Evolutionary conservation across 2,113 vertebrate genomes (phyloP).

Genomic region (Platycercus adscitus): DNA sequence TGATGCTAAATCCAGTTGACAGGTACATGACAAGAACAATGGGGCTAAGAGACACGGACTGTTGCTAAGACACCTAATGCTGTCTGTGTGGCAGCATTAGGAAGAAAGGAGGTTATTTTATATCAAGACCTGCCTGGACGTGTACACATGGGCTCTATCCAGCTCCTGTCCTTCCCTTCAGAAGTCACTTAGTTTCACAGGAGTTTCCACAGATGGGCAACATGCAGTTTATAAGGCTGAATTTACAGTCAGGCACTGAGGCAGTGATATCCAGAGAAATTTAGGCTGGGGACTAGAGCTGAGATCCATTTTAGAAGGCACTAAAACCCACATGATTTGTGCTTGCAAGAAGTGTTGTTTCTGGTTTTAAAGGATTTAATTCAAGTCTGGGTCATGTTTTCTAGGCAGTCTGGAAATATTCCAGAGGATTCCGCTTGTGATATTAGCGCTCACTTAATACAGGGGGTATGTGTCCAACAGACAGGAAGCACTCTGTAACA

Average conservation of each 20-base stretch:
- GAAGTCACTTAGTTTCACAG: not conserved
- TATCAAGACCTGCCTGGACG: not conserved
- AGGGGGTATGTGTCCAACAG: constrained; percentile 11
- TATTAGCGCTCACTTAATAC: not conserved
- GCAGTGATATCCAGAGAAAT: not conserved
- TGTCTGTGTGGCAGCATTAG: not conserved
- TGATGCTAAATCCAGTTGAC: not conserved
- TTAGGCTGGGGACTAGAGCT: not conserved
- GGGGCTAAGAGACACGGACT: not conserved
- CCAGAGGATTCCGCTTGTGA: constrained; percentile 38
- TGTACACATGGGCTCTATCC: not conserved
- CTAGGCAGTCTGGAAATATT: constrained; percentile 55
- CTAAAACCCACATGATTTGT: constrained; percentile 30
- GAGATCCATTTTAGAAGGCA: constrained; percentile 8
- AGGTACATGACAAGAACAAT: not conserved
- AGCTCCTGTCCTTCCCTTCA: not conserved
- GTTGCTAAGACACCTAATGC: too few species aligned
- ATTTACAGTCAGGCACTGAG: not conserved
- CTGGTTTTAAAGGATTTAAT: constrained; percentile 51
- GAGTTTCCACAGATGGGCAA: not conserved
- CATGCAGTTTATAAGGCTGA: not conserved
- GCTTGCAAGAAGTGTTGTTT: constrained; percentile 8
- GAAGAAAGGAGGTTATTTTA: not conserved
- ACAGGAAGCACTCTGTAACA: constrained; percentile 48
- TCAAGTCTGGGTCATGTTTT: constrained; percentile 61